These are phyloP conservation scores for Pardalotus punctatus DNA, from an alignment of 2,113 vertebrate species.

Conservation along the genomic window DNA sequence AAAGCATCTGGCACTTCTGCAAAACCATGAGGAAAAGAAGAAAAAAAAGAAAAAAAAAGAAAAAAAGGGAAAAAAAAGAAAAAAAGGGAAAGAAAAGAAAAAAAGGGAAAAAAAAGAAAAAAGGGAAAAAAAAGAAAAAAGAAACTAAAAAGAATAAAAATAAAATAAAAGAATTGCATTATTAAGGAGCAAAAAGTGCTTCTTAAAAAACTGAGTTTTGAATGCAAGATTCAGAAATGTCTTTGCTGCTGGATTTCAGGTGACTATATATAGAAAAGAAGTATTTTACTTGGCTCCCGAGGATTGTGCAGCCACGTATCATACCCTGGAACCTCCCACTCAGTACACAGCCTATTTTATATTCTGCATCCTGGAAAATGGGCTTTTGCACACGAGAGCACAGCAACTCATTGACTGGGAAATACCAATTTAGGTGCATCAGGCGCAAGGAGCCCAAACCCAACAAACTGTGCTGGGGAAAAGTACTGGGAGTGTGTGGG, in stretches of 20 bases:
- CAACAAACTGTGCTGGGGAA: not conserved
- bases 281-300: slow-evolving; percentile 57
- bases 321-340: slow-evolving; percentile 5
- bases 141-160: too few relatives aligned
- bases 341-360: slow-evolving; percentile 25
- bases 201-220: not conserved
- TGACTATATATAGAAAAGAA: slow-evolving; percentile 57
- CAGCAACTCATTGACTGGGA: not conserved
- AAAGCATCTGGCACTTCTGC: not conserved
- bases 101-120: not conserved
- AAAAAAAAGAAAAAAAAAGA: not conserved
- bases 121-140: not conserved
- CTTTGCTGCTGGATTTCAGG: slow-evolving; percentile 18
- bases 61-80: not conserved
- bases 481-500: not conserved
- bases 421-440: not conserved
- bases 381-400: slow-evolving; percentile 2
- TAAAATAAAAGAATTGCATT: not conserved
- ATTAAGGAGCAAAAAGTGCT: not conserved
- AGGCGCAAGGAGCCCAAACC: not conserved
- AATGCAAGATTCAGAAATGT: not conserved
- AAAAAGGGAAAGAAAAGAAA: not conserved
- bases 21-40: not conserved
- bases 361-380: slow-evolving; percentile 37
- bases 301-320: slow-evolving; percentile 28